These are phyloP conservation scores for Alentia gelatinosa DNA, from an alignment of 2,888 invertebrate genomes.

Conservation along the genomic window DNA sequence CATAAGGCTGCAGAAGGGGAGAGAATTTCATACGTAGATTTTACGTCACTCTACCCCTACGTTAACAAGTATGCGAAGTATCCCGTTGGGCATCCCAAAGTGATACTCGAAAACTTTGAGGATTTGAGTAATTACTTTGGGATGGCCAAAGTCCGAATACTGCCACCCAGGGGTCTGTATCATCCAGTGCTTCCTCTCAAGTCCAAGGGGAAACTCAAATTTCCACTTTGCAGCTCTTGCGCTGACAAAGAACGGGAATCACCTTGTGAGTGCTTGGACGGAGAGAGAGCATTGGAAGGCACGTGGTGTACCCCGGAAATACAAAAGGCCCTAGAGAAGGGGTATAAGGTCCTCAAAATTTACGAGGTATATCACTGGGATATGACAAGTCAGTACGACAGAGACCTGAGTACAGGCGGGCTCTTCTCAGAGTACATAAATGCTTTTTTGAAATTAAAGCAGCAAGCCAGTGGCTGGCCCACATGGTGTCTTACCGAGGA, in stretches of 20 bases:
- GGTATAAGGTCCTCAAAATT: slow-evolving; percentile 73
- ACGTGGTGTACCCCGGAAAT: slow-evolving; percentile 78
- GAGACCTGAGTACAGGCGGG: slow-evolving; percentile 60
- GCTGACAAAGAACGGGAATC: slow-evolving; percentile 57
- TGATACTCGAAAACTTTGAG: slow-evolving; percentile 68
- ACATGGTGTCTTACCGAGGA: slow-evolving; percentile 37
- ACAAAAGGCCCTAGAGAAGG: slow-evolving; percentile 70
- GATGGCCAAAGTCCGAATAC: not conserved
- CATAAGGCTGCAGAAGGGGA: slow-evolving; percentile 63
- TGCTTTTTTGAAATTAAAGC: slow-evolving; percentile 62
- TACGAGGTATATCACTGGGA: slow-evolving; percentile 77
- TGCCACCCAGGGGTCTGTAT: not conserved
- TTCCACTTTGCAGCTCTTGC: not conserved
- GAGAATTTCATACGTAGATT: slow-evolving; percentile 68
- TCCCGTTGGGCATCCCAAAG: slow-evolving; percentile 69
- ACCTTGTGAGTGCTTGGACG: slow-evolving; percentile 71
- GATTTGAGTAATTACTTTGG: slow-evolving; percentile 64
- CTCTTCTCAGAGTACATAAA: slow-evolving; percentile 72
- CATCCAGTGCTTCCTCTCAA: not conserved
- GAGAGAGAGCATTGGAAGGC: slow-evolving; percentile 69
- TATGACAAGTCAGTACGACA: slow-evolving; percentile 63
- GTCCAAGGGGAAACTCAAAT: not conserved
- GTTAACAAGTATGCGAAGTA: slow-evolving; percentile 67
- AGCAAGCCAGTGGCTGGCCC: slow-evolving; percentile 65
- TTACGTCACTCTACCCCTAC: slow-evolving; percentile 69